Percentiles rank a stretch among this genome's conserved stretches.
phyloP scores from a whole-genome alignment of 2,888 invertebrate species.

The Dugesia japonica region DNA sequence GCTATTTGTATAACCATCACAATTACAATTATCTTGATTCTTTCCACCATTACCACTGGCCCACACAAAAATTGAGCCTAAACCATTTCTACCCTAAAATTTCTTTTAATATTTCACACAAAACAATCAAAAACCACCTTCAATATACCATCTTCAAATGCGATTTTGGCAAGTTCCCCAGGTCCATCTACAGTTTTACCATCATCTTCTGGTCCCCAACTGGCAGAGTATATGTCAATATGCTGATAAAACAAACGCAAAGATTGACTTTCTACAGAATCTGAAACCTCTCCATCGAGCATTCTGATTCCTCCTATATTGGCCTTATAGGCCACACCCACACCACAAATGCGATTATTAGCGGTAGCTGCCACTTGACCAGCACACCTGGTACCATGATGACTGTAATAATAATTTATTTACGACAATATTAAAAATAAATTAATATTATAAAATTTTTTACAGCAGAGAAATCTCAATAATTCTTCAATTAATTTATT shows the following conservation, averaged over 20 bases:
- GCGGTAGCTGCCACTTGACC: conserved; percentile 89
- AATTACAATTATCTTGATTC: conserved; percentile 76
- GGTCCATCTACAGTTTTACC: conserved; percentile 95
- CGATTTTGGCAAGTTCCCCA: conserved; percentile 76
- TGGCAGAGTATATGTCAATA: conserved; percentile 92
- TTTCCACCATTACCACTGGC: conserved; percentile 93
- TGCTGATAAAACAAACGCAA: conserved; percentile 82
- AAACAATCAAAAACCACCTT: conserved; percentile 54
- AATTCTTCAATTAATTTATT: no score
- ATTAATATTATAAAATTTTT: no score
- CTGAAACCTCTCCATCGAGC: conserved; percentile 93
- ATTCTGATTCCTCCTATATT: conserved; percentile 92
- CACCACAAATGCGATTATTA: conserved; percentile 80
- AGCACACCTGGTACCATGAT: conserved; percentile 80
- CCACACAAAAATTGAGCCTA: conserved; percentile 96
- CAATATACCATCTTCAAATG: conserved; percentile 83
- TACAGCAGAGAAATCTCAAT: no score
- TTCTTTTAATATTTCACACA: conserved; percentile 1
- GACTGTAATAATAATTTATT: no score
- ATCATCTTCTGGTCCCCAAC: conserved; percentile 92
- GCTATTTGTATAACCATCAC: conserved; percentile 95
- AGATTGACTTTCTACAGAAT: conserved; percentile 87
- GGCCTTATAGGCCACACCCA: conserved; percentile 84
- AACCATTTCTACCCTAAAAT: conserved; percentile 66
- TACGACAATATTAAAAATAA: no score